Conservation (phyloP, 2,113 vertebrate species). For the Nothobranchius furzeri region DNA sequence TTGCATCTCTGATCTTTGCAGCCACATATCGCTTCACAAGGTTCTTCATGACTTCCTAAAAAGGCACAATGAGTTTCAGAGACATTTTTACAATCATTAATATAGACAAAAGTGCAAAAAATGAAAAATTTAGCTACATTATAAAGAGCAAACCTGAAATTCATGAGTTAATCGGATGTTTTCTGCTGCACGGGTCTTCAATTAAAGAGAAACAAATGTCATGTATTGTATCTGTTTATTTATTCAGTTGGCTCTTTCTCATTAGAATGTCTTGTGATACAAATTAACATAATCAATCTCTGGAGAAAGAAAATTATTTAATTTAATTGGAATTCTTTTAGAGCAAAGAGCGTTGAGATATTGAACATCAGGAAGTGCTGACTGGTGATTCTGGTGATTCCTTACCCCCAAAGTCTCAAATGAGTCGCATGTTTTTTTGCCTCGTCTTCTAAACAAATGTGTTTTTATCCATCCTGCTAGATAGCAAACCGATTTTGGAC, state of each 20-base stretch:
- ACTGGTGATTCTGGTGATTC: not conserved
- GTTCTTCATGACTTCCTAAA: constrained; percentile 93
- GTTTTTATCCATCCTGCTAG: constrained; percentile 86
- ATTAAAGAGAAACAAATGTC: constrained; percentile 29
- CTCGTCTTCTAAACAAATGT: constrained; percentile 83
- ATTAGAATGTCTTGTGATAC: constrained; percentile 3
- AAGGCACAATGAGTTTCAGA: not conserved
- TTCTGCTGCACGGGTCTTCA: constrained; percentile 89
- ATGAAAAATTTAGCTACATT: not conserved
- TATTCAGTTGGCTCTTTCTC: constrained; percentile 1
- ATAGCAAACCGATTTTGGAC: constrained; percentile 94
- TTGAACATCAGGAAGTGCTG: not conserved
- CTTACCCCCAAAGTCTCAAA: constrained; percentile 94
- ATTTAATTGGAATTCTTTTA: not conserved
- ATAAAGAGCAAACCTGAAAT: constrained; percentile 83
- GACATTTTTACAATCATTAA: not conserved
- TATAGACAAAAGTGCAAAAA: not conserved
- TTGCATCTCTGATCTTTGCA: constrained; percentile 97
- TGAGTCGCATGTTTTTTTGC: constrained; percentile 83
- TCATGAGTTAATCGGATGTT: constrained; percentile 91
- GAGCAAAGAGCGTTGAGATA: not conserved
- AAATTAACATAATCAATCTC: not conserved
- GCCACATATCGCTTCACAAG: constrained; percentile 96
- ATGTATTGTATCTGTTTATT: not conserved
- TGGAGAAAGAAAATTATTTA: not conserved